Evolutionary conservation across 2,113 vertebrate genomes (phyloP).

Genomic region (Lipotes vexillifer): DNA sequence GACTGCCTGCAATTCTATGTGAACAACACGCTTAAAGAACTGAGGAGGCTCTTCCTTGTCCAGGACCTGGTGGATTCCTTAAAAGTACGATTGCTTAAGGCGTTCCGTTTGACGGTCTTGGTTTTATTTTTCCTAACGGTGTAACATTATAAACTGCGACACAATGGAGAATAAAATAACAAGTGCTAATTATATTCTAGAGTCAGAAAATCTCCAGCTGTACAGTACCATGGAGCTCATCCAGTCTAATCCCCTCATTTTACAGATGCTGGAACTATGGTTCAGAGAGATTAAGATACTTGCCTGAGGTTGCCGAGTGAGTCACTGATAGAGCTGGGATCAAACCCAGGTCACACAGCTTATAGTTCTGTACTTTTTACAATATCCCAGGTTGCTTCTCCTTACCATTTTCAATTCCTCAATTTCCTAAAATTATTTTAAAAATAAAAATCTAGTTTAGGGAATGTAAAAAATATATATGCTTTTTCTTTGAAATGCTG

Average conservation of each 20-base stretch:
- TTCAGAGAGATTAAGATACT: background rate
- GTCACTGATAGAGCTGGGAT: background rate
- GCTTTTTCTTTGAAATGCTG: background rate
- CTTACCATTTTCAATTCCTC: background rate
- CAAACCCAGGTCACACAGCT: background rate
- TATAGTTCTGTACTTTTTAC: background rate
- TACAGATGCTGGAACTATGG: background rate
- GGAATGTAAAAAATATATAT: background rate
- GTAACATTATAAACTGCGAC: background rate
- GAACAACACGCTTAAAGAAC: slow-evolving; percentile 95
- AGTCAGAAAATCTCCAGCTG: background rate
- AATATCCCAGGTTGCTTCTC: background rate
- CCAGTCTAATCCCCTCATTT: background rate
- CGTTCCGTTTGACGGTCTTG: background rate
- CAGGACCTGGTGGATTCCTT: slow-evolving; percentile 98
- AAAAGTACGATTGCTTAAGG: slow-evolving; percentile 85
- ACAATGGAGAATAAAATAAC: background rate
- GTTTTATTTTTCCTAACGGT: background rate
- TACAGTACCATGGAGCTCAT: background rate
- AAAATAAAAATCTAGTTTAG: background rate
- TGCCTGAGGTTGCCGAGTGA: background rate
- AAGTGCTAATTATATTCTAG: background rate
- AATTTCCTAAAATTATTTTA: background rate
- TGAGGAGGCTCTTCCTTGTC: slow-evolving; percentile 96
- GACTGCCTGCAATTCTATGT: slow-evolving; percentile 94